A percentile compares a stretch with the other conserved stretches of the same genome.
Conservation (phyloP, 2,797 vertebrate species). For the Dipus sagitta region DNA sequence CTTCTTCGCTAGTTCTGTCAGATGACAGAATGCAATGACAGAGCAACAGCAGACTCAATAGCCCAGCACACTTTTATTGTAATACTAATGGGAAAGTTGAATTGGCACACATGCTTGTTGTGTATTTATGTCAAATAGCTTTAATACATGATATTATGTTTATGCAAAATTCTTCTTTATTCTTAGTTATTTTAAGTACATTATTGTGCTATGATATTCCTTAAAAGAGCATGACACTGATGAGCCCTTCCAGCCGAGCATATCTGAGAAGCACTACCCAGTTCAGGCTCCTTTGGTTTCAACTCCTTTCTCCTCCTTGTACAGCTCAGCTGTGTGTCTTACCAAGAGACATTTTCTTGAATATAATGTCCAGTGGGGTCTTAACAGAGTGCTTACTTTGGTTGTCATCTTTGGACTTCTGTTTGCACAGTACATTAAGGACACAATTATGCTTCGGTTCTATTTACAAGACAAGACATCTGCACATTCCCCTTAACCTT, state of each 20-base stretch:
- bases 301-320: background rate
- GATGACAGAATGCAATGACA: background rate
- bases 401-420: background rate
- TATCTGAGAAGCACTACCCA: background rate
- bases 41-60: background rate
- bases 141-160: constrained; percentile 1
- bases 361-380: background rate
- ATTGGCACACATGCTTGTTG: background rate
- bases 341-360: background rate
- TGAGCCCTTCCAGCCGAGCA: background rate
- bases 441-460: background rate
- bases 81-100: background rate
- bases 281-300: fast-evolving
- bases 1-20: background rate
- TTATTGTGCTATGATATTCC: background rate
- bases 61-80: background rate
- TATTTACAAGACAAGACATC: background rate
- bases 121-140: background rate
- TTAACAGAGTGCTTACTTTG: background rate
- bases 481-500: background rate
- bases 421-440: background rate
- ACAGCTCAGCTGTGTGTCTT: background rate
- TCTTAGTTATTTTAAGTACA: background rate
- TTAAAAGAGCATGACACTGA: background rate
- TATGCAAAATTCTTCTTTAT: background rate